Evolutionary conservation across 2,797 vertebrate genomes (phyloP), one percentile per base, ranked within the genome.

Genomic region (Pipistrellus nathusii): DNA sequence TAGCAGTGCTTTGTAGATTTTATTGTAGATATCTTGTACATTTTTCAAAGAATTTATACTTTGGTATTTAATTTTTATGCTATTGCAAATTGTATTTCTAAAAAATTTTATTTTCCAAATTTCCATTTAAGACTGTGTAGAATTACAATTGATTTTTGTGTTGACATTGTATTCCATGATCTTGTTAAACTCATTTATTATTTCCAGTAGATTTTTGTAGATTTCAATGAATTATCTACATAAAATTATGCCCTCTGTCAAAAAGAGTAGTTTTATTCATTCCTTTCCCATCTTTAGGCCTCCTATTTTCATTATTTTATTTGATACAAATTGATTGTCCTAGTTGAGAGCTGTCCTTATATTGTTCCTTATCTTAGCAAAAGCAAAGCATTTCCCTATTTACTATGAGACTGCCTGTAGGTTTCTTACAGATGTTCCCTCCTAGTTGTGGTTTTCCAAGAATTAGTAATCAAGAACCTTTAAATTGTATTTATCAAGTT

Each of bases 1-100:
- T 57, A 53, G 48, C 15, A 78, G 21, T 92, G 53, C 57, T 88
- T 91, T 88, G 3, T 51, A 48, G 20, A 73, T 90, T 72, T 91
- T 53, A 27, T 23, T 59, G 27, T 23, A 46, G 23, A 23, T 35
- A 51, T 5, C 18, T 71, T 46, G 12, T 55, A 62, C 6, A 35
- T 62, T 21, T 90, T 86, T 55, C 20, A 46, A n/a, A 69, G 6
- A 4, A 30, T 20, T 85, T 27, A 62, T 51, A 77, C 23, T 32
- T 76, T 75, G 38, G 8, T 57, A 46, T 75, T 88, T 73, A 13
- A 55, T 83, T 85, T 85, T 81, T 88, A 41, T 88, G n/a, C 32
- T 68, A 9, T 72, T 75, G 5, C 81, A 85, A 77, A 35, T 68
- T 8, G 2, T 21, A 68, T 46, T 78, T 69, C 46, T 46, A 75